A percentile compares a stretch with the other conserved stretches of the same genome.
phyloP scores from a whole-genome alignment of 2,797 vertebrate genomes.

The Lithobates pipiens region DNA sequence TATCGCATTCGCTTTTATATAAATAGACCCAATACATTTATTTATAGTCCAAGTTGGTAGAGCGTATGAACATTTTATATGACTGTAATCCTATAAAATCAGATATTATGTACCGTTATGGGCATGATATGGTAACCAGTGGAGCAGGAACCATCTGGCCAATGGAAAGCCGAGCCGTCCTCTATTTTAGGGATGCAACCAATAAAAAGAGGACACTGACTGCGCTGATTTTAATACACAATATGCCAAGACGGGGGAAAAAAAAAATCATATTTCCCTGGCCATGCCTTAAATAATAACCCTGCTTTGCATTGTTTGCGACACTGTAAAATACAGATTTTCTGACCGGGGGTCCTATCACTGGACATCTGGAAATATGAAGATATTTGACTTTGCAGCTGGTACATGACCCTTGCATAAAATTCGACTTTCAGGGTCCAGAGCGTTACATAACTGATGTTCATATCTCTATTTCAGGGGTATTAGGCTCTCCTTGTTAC shows the following conservation, averaged over 20 bases:
- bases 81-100: background rate
- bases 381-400: conserved; percentile 17
- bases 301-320: conserved; percentile 23
- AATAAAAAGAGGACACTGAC: conserved; percentile 32
- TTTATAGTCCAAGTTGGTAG: too few species aligned
- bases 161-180: background rate
- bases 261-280: conserved; percentile 24
- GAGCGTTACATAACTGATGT: background rate
- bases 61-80: background rate
- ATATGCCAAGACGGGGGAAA: conserved; percentile 9
- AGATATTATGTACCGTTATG: background rate
- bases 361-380: conserved; percentile 45
- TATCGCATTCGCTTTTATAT: too few species aligned
- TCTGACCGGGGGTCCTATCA: conserved; percentile 10
- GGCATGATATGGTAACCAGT: background rate
- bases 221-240: conserved; percentile 18
- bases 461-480: background rate
- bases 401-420: conserved; percentile 14
- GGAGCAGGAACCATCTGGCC: background rate
- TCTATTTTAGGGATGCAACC: conserved; percentile 27
- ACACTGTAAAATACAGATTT: conserved; percentile 39
- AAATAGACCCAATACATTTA: too few species aligned
- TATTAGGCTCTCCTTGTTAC: conserved; percentile 17
- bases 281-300: background rate
- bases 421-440: background rate